Base-by-base conservation (phyloP, 1,140 invertebrate genomes). In the Drosophila bifasciata region DNA sequence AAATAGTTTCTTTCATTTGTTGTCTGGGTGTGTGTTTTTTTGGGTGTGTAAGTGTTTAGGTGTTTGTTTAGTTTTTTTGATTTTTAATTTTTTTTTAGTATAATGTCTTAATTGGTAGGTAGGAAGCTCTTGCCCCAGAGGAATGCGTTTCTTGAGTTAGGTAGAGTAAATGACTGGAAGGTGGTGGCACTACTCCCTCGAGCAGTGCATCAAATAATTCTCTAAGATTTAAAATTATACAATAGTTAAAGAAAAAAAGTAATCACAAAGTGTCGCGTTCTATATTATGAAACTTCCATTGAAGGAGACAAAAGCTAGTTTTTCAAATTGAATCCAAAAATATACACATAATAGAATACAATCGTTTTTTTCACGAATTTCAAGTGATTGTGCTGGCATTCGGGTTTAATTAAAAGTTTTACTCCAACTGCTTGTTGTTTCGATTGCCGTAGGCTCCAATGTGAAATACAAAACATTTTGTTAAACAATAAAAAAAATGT, bases 41-140 rank as follows among this genome's bases (percentile, higher is more conserved):
- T 61, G 21, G 16, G 39, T 67, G 15, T 68, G 15, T 58, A 19
- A 28, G 55, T 40, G 40, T 21, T 49, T 25, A 23, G 16, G 46
- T 66, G 21, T 68, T 15, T 21, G 45, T 51, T 39, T 43, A 36
- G 16, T 16, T 39, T 52, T 44, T 67, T 63, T 15, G 39, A 19
- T 53, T 28, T 48, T 28, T 25, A 50, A 15, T 36, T 51, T 32
- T 21, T 32, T 23, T 64, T 60, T 64, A 59, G 44, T 49, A 40
- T 28, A 32, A 85, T 71, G 79, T 60, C 79, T 83, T 81, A 79
- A 32, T 61, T 77, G 19, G 41, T 61, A 67, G 59, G 41, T 52
- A 62, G 50, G 56, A 55, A 49, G 52, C 43, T 46, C 52, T 56
- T 32, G 46, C 60, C 41, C 68, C 44, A 41, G 16, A 62, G 15